phyloP scores from a whole-genome alignment of 2,113 vertebrate species.

The Tichodroma muraria region DNA sequence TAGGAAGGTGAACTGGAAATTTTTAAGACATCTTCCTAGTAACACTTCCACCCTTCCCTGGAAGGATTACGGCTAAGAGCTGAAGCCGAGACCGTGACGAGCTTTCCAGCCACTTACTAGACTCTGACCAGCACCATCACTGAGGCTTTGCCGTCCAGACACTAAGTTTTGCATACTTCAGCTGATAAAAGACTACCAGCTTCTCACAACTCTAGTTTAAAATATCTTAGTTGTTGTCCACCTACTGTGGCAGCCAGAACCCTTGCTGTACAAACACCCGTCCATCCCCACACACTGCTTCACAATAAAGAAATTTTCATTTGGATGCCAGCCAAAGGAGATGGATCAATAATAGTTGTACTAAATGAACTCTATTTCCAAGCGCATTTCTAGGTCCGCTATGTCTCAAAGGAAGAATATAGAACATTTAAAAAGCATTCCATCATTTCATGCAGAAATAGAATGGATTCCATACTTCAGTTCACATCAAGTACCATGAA shows the following conservation, averaged over 20 bases:
- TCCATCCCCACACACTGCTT: not conserved
- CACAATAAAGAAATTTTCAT: not conserved
- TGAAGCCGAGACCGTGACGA: accelerated
- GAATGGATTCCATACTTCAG: constrained; percentile 5
- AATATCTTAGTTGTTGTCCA: not conserved
- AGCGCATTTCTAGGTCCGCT: not conserved
- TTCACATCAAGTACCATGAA: constrained; percentile 9
- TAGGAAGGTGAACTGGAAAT: not conserved
- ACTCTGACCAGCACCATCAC: not conserved
- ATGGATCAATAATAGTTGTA: not conserved
- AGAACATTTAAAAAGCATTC: not conserved
- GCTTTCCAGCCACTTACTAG: not conserved
- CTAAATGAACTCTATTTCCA: not conserved
- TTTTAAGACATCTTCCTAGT: not conserved
- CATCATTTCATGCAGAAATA: not conserved
- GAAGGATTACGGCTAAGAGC: accelerated
- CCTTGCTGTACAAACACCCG: not conserved
- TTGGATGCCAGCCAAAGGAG: not conserved
- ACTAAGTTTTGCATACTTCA: not conserved
- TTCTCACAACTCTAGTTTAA: not conserved
- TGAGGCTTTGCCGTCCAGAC: not conserved
- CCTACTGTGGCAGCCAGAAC: not conserved
- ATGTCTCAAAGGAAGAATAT: not conserved
- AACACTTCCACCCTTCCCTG: not conserved
- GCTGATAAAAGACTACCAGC: not conserved